Evolutionary conservation across 2,888 invertebrate species (phyloP).

Genomic region (Zygaena filipendulae): DNA sequence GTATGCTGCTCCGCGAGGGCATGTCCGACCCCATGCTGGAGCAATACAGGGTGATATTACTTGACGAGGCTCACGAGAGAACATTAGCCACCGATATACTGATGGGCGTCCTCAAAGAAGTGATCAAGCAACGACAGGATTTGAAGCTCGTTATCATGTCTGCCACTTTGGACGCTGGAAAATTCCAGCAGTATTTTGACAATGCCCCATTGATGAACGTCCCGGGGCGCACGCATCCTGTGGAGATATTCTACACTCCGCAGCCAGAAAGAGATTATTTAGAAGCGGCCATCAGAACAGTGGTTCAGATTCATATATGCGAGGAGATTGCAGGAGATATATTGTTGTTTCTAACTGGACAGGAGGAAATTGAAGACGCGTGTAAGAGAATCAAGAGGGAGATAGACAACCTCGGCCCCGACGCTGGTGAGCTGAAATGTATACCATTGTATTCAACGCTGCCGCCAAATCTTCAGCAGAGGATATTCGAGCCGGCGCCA

Average conservation of each 20-base stretch:
- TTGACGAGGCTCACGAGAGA: conserved; percentile 99
- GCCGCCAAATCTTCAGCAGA: conserved; percentile 95
- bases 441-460: conserved; percentile 98
- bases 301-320: conserved; percentile 94
- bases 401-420: conserved; percentile 93
- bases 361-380: conserved; percentile 98
- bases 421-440: conserved; percentile 97
- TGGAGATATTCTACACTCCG: conserved; percentile 95
- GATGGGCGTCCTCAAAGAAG: conserved; percentile 99
- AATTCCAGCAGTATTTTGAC: conserved; percentile 99
- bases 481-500: conserved; percentile 97
- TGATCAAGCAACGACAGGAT: conserved; percentile 91
- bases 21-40: conserved; percentile 99
- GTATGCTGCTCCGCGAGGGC: conserved; percentile 98
- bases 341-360: conserved; percentile 83
- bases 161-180: conserved; percentile 98
- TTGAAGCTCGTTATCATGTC: conserved; percentile 99
- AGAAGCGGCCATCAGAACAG: conserved; percentile 98
- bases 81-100: conserved; percentile 98
- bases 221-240: conserved; percentile 74
- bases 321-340: conserved; percentile 94
- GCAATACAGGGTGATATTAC: conserved; percentile 92
- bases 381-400: conserved; percentile 97
- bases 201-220: conserved; percentile 99
- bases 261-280: conserved; percentile 97